phyloP scores from a whole-genome alignment of 2,113 vertebrate genomes.

The Zosterops borbonicus region DNA sequence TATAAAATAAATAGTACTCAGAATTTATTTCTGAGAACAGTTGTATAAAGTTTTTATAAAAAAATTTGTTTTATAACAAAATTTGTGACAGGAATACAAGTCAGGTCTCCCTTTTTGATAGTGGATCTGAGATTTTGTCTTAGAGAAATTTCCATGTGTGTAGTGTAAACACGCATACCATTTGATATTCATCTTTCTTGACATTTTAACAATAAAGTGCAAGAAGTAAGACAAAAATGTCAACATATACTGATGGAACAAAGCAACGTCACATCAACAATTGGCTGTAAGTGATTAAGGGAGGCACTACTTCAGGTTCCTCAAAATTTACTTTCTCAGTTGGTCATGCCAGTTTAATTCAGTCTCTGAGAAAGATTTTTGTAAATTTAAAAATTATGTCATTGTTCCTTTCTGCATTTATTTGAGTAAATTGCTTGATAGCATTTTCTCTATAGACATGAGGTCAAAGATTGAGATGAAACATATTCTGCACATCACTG shows the following conservation, averaged over 20 bases:
- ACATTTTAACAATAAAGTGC: not conserved
- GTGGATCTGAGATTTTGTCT: not conserved
- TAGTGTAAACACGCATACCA: not conserved
- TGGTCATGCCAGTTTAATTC: not conserved
- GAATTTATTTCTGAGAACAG: not conserved
- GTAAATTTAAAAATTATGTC: not conserved
- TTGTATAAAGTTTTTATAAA: not conserved
- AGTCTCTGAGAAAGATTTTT: not conserved
- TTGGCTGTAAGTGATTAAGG: not conserved
- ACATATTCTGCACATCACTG: not conserved
- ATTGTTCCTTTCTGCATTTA: not conserved
- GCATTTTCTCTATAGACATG: not conserved
- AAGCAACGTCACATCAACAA: not conserved
- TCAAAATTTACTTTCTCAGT: not conserved
- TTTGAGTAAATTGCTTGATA: not conserved
- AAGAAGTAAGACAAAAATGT: not conserved
- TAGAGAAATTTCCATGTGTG: not conserved
- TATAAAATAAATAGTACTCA: not conserved
- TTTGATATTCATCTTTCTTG: not conserved
- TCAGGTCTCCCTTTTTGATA: not conserved
- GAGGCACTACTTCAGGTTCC: not conserved
- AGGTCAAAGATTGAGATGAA: not conserved
- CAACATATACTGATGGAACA: not conserved
- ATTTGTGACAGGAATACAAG: not conserved
- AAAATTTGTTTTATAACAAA: not conserved